Conservation (phyloP, 2,797 vertebrate genomes). For the Fringilla coelebs region DNA sequence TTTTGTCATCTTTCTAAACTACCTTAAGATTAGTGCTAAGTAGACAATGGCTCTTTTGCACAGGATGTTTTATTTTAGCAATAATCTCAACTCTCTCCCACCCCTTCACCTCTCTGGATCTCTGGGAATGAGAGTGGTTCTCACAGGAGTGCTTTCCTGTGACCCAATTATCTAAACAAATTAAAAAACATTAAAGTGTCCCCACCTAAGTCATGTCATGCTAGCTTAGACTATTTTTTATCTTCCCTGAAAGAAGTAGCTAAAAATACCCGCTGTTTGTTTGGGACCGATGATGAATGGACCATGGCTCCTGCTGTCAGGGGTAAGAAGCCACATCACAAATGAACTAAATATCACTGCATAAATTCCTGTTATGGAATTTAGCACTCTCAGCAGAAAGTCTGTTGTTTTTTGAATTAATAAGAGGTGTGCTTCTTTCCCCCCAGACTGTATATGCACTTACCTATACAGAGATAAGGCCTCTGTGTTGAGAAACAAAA, state of each 20-base stretch:
- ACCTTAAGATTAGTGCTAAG: not conserved
- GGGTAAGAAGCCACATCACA: not conserved
- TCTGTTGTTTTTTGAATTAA: not conserved
- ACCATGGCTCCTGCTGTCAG: not conserved
- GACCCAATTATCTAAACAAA: constrained; percentile 66
- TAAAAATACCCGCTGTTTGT: constrained; percentile 60
- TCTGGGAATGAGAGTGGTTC: constrained; percentile 63
- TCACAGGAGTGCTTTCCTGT: constrained; percentile 68
- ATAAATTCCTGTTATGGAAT: not conserved
- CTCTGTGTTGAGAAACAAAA: not conserved
- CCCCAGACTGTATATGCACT: not conserved
- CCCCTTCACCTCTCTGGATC: constrained; percentile 39
- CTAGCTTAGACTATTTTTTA: constrained; percentile 53
- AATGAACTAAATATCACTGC: not conserved
- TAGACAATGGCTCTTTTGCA: constrained; percentile 19
- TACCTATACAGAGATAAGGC: not conserved
- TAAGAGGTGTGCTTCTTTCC: not conserved
- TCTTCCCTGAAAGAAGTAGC: constrained; percentile 24
- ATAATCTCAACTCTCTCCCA: constrained; percentile 42
- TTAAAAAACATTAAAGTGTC: constrained; percentile 34
- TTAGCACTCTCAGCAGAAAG: not conserved
- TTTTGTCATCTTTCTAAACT: constrained; percentile 1
- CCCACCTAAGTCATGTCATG: constrained; percentile 57
- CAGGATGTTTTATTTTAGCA: constrained; percentile 64
- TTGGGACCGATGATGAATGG: constrained; percentile 7